phyloP scores from a whole-genome alignment of 2,888 invertebrate species.

The Arenicola marina region DNA sequence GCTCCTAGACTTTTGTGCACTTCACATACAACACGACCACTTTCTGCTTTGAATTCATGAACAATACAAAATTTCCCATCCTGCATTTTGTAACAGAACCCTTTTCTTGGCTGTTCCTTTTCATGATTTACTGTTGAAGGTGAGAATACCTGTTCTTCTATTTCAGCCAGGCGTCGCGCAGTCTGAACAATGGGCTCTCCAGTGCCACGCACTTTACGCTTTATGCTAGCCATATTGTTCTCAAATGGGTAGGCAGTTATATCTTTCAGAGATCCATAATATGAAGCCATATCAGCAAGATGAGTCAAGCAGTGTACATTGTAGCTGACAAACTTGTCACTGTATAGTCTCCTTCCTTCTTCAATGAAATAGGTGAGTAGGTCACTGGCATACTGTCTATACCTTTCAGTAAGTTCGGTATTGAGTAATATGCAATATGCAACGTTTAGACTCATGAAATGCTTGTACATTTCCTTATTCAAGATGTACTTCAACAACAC shows the following conservation, averaged over 20 bases:
- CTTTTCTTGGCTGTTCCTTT: background rate
- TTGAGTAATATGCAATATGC: background rate
- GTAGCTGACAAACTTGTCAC: constrained; percentile 1
- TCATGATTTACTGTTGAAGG: background rate
- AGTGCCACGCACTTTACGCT: constrained; percentile 1
- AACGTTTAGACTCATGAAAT: background rate
- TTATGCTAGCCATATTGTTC: background rate
- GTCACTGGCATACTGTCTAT: background rate
- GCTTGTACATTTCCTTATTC: background rate
- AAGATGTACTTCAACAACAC: constrained; percentile 3
- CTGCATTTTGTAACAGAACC: background rate
- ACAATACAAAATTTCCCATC: background rate
- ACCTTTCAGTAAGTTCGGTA: background rate
- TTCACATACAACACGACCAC: background rate
- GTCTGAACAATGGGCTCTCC: background rate
- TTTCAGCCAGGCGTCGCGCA: background rate
- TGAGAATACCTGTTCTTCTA: background rate
- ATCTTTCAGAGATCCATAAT: background rate
- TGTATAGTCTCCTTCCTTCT: background rate
- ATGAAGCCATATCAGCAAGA: background rate
- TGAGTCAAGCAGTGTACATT: constrained; percentile 4
- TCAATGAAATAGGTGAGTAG: background rate
- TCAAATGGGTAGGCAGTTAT: constrained; percentile 1
- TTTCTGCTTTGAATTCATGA: background rate
- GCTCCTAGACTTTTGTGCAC: background rate